phyloP scores from a whole-genome alignment of 23 tunicate genomes.

The Halocynthia roretzi region DNA sequence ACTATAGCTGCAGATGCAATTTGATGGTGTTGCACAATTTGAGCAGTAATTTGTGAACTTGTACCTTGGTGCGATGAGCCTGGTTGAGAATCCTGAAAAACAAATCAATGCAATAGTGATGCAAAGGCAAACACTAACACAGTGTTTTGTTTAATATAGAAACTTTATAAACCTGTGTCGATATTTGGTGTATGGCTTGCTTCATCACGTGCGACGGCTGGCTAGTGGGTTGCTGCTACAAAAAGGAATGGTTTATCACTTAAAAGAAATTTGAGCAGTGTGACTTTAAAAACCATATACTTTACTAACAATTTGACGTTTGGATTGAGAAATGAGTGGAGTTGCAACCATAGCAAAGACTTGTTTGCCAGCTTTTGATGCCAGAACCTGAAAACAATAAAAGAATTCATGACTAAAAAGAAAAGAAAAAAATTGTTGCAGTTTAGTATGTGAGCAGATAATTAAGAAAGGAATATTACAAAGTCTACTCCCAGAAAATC shows the following conservation, averaged over 20 bases:
- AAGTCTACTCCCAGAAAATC: background rate
- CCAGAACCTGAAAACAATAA: slow-evolving; percentile 22
- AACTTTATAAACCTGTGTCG: too few species aligned
- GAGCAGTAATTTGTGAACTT: too few species aligned
- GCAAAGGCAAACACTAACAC: too few species aligned
- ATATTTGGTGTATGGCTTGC: too few species aligned
- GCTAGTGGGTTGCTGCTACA: background rate
- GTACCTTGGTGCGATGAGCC: too few species aligned
- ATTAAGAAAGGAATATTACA: background rate
- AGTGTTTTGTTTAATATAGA: too few species aligned
- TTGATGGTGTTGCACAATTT: slow-evolving; percentile 10
- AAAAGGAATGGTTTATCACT: background rate
- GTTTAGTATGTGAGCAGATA: background rate
- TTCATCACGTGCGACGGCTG: too few species aligned
- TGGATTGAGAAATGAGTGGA: slow-evolving; percentile 22
- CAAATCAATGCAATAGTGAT: too few species aligned
- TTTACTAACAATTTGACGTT: slow-evolving; percentile 10
- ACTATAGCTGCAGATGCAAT: slow-evolving; percentile 10
- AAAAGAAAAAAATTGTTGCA: background rate
- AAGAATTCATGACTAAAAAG: background rate
- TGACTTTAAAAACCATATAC: background rate
- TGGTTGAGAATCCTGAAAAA: too few species aligned
- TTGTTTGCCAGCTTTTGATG: slow-evolving; percentile 34
- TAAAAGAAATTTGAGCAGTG: background rate
- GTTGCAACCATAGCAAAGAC: slow-evolving; percentile 50